A percentile compares a stretch with the other conserved stretches of the same genome.
phyloP scores from a whole-genome alignment of 1,140 invertebrate species.

The Bradysia coprophila region DNA sequence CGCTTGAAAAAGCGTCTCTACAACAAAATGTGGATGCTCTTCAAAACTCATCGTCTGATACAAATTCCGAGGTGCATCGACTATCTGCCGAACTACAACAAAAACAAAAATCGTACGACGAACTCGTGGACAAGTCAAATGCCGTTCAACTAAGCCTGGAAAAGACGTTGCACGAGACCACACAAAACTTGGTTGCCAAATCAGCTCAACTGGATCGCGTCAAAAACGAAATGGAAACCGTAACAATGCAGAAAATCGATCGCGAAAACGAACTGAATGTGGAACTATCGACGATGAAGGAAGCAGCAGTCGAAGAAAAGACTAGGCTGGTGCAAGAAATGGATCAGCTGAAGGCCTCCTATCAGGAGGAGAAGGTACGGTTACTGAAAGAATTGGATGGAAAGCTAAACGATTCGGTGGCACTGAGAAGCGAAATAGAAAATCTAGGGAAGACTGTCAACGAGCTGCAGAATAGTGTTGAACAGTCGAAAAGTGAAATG shows the following conservation, averaged over 20 bases:
- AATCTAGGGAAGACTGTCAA: background rate
- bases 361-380: background rate
- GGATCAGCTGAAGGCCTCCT: background rate
- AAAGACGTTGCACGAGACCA: background rate
- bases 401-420: background rate
- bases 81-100: conserved; percentile 11
- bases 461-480: background rate
- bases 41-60: conserved; percentile 6
- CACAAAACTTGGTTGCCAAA: background rate
- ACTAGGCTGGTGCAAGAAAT: background rate
- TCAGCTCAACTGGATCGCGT: background rate
- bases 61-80: conserved; percentile 10
- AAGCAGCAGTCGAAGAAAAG: background rate
- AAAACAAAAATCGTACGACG: conserved; percentile 9
- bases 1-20: conserved; percentile 10
- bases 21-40: conserved; percentile 10
- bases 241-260: background rate
- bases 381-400: background rate
- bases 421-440: background rate
- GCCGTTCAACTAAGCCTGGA: background rate
- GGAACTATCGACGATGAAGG: conserved; percentile 1
- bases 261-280: conserved; percentile 1
- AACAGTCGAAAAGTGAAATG: no score
- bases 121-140: conserved; percentile 8
- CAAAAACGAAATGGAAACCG: background rate